These are phyloP conservation scores for Drosophila sucinea DNA, from an alignment of 1,140 invertebrate genomes.

Conservation along the genomic window DNA sequence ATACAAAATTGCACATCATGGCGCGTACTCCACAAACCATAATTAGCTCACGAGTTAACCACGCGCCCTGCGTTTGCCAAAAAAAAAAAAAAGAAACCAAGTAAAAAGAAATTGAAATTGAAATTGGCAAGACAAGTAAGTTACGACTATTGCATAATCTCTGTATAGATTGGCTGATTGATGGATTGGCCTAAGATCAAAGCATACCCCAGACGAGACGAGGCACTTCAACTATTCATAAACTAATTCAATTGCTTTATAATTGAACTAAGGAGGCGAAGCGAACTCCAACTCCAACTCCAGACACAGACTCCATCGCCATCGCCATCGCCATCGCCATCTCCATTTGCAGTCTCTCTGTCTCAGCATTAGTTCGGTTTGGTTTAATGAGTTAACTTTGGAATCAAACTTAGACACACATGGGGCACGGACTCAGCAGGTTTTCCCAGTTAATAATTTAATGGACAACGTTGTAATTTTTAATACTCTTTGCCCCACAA, in stretches of 20 bases:
- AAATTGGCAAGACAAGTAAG: conserved; percentile 59
- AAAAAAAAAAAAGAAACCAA: conserved; percentile 19
- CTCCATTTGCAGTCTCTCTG: neutral
- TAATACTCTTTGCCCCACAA: neutral
- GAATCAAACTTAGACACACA: conserved; percentile 40
- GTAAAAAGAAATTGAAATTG: conserved; percentile 25
- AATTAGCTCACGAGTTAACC: conserved; percentile 63
- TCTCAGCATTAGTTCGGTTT: conserved; percentile 36
- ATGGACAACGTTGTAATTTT: conserved; percentile 74
- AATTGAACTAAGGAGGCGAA: conserved; percentile 76
- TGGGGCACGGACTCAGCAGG: conserved; percentile 60
- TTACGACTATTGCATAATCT: conserved; percentile 61
- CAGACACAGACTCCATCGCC: conserved; percentile 1
- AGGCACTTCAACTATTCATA: conserved; percentile 37
- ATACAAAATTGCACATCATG: conserved; percentile 62
- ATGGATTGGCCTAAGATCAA: conserved; percentile 55
- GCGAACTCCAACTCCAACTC: conserved; percentile 24
- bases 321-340: conserved; percentile 12
- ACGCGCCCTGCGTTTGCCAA: conserved; percentile 35
- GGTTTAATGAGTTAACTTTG: conserved; percentile 65
- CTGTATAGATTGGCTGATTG: conserved; percentile 60
- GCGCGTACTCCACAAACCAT: conserved; percentile 46
- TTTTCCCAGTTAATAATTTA: conserved; percentile 77
- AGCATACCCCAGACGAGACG: neutral
- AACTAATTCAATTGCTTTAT: conserved; percentile 79